These are phyloP conservation scores for Trisateles emortualis DNA, from an alignment of 2,888 invertebrate genomes.

Conservation along the genomic window DNA sequence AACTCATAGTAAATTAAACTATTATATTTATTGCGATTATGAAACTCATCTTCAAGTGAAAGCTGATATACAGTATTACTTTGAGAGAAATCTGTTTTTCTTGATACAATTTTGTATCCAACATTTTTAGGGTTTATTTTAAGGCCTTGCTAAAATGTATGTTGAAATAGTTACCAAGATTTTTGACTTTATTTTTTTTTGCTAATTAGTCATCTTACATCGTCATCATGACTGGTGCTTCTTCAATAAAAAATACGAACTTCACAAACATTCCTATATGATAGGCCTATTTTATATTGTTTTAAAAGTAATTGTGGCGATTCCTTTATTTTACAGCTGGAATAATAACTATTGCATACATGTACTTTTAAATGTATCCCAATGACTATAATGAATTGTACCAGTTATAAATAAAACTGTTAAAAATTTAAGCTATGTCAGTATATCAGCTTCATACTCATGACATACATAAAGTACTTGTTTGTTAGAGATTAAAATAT, in stretches of 20 bases:
- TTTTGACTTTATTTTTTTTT: not conserved
- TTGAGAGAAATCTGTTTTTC: constrained; percentile 8
- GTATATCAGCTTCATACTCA: constrained; percentile 48
- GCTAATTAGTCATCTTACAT: not conserved
- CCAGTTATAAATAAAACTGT: constrained; percentile 20
- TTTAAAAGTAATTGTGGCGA: constrained; percentile 23
- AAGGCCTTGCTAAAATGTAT: constrained; percentile 6
- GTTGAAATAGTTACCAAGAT: constrained; percentile 21
- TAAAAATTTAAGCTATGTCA: constrained; percentile 17
- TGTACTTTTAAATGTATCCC: constrained; percentile 21
- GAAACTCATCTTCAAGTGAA: constrained; percentile 27
- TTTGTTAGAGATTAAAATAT: constrained; percentile 39
- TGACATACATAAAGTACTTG: constrained; percentile 51
- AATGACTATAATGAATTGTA: constrained; percentile 17
- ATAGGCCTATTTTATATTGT: constrained; percentile 34
- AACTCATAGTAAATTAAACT: constrained; percentile 42
- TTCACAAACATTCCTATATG: constrained; percentile 48
- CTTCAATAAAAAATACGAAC: constrained; percentile 6
- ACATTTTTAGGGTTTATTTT: not conserved
- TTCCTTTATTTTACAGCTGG: constrained; percentile 13
- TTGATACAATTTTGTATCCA: not conserved
- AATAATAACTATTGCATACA: constrained; percentile 12
- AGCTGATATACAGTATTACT: constrained; percentile 47
- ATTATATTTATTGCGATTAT: constrained; percentile 23
- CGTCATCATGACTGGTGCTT: constrained; percentile 26